Percentiles rank a stretch among this genome's conserved stretches.
These are phyloP conservation scores for Papilio machaon DNA, from an alignment of 1,140 invertebrate genomes.

Conservation along the genomic window DNA sequence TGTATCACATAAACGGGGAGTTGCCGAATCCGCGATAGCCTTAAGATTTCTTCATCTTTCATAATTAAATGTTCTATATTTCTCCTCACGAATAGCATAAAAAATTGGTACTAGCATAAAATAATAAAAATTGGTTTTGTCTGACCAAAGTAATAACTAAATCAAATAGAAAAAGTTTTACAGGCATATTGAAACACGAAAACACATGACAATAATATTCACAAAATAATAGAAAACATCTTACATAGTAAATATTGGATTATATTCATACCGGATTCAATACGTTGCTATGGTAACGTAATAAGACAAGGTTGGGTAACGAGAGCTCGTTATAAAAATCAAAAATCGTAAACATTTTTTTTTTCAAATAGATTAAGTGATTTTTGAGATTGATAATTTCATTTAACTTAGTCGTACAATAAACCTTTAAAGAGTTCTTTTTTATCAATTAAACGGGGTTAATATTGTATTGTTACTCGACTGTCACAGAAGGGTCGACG, in stretches of 20 bases:
- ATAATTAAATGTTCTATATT: background rate
- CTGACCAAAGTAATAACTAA: background rate
- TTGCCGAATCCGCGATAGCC: too few species aligned
- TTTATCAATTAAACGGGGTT: background rate
- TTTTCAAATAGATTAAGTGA: background rate
- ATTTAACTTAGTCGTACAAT: background rate
- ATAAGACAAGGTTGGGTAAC: background rate
- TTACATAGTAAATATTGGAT: background rate
- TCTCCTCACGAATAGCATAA: background rate
- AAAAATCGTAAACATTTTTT: background rate
- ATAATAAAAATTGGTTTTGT: background rate
- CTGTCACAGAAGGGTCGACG: too few species aligned
- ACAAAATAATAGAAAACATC: background rate
- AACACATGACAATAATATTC: background rate
- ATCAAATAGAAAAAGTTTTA: background rate
- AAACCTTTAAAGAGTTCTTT: background rate
- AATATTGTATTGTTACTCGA: background rate
- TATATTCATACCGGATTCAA: background rate
- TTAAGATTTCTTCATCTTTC: background rate
- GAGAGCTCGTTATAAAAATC: background rate
- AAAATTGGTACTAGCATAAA: too few species aligned
- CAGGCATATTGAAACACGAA: background rate
- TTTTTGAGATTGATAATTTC: background rate
- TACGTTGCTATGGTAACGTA: slow-evolving; percentile 3
- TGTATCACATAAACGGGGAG: too few species aligned